Base-by-base conservation (phyloP, 1,140 invertebrate species). In the Heliconius congener region DNA sequence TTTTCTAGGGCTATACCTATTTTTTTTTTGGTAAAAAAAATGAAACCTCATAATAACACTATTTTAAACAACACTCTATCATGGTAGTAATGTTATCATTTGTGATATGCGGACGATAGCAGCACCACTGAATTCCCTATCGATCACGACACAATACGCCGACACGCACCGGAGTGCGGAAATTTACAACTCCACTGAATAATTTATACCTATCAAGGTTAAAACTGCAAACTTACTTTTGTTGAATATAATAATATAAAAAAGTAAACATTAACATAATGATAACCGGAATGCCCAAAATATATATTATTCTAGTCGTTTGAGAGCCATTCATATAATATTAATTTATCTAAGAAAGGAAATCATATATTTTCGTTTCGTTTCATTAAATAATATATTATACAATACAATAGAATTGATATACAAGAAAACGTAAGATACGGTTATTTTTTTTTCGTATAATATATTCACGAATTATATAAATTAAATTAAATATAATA, bases 181-280 rank as follows among this genome's bases (percentile, higher is more conserved):
- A 66, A 66, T 66, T 66, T 66, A 66, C 60, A 66, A 66, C 9
- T 30, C 27, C 2, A 30, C 60, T 5, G 60, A 66, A 66, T 66
- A 66, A 16, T 66, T 66, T 66, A 13, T 30, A 66, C 2, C 16
- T 23, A 66, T 66, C 60, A 66, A 66, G 57, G 57, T 23, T 27
- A 66, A 27, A 66, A 27, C n/a, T 1, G 23, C 57, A 23, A 66
- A 66, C 3, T 66, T 23, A 23, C 2, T 60, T 57, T 27, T 66
- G 23, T 66, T 66, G 11, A 66, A 66, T 13, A 30, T 30, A 57
- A 23, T 16, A 27, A 13, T 13, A 66, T 66, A 66, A 30, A 46
- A 66, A 30, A 66, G 27, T 66, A 16, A 13, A 66, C 5, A 66
- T 66, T 66, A 66, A 66, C 27, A 66, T 66, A 66, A 66, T 66